Base-by-base conservation (phyloP, 2,113 vertebrate genomes). In the Sceloporus tristichus region DNA sequence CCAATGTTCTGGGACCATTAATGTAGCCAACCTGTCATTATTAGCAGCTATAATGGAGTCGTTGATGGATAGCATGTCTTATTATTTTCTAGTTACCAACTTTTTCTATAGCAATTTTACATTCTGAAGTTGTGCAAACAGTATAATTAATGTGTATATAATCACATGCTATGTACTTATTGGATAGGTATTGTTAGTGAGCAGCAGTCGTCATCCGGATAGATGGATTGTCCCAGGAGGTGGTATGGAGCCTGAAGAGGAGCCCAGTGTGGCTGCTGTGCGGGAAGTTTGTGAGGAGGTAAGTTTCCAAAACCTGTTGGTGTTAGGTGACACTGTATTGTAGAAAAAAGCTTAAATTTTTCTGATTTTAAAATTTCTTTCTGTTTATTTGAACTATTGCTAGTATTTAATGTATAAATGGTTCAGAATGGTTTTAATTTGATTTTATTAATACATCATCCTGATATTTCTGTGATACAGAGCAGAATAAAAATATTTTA, bases 251-350 rank as follows among this genome's bases (percentile, higher is more conserved):
- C 99, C 99, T 0, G 98, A 99, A 82, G 99, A 99, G 95, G 99
- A 99, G 95, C 98, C 99, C 3, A 96, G 94, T 21, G 96, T 98
- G 92, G 99, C 99, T 0, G 99, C 99, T 6, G 97, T 96, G 88
- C 97, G 99, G 25, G 99, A 99, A 96, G 99, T 99, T 91, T 99
- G 98, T 90, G 99, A 99, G 84, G 99, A 99, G 98, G 99, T 99
- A 93, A 29, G 94, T 79, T 29, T 0, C 0, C 14, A 73, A 21
- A 19, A 70, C 11, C 79, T 19, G 7, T 23, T 40, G 48, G 48
- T 19, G 38, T 73, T 34, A 4, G 0, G 14, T 74, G 70, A 66
- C 42, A 0, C 14, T 84, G 13, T 65, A 54, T 42, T 8, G 23
- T 21, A 29, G 23, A 16, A 16, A 62, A 62, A 62, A 18, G 59